Base-by-base conservation (phyloP, 1,140 invertebrate species). In the Drosophila bocki region DNA sequence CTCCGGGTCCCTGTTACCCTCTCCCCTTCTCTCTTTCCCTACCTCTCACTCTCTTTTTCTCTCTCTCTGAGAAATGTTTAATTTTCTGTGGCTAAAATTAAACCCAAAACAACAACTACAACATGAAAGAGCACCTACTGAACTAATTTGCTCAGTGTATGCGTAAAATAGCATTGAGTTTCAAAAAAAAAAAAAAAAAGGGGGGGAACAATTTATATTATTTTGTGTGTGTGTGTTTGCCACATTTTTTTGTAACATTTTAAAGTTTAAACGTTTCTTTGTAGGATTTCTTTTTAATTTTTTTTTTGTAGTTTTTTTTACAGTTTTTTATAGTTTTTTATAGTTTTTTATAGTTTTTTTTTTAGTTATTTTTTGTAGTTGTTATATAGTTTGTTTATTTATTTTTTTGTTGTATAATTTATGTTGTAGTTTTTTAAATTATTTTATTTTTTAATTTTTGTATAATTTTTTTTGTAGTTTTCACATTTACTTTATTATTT, bases 121-220 rank as follows among this genome's bases (percentile, higher is more conserved):
- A 35, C 58, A 61, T 32, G 32, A 54, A 37, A 67, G 33, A 41
- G 72, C 77, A 88, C 85, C 84, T 84, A 88, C 77, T 88, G 84
- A 88, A 88, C 84, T 81, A 88, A 88, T 88, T 88, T 88, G 69
- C 69, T 50, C 64, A 65, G 63, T 71, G 56, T 80, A 57, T 74
- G 67, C 72, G 80, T 88, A 80, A 84, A 84, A 88, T 88, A 87
- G 84, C 84, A 87, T 87, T 87, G 80, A 88, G 75, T 88, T 87
- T 88, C 75, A 22, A 22, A 22, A 22, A 22, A 22, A 22, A 22
- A 56, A 29, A n/a, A n/a, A n/a, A n/a, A n/a, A n/a, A n/a, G n/a
- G 0, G 5, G 26, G 26, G 6, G 0, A 29, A 6, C 5, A 29
- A 29, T 29, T 29, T 29, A 29, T 29, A 87, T 47, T 58, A 9